A percentile compares a stretch with the other conserved stretches of the same genome.
Evolutionary conservation across 2,797 vertebrate species (phyloP).

Genomic region (Moxostoma hubbsi): DNA sequence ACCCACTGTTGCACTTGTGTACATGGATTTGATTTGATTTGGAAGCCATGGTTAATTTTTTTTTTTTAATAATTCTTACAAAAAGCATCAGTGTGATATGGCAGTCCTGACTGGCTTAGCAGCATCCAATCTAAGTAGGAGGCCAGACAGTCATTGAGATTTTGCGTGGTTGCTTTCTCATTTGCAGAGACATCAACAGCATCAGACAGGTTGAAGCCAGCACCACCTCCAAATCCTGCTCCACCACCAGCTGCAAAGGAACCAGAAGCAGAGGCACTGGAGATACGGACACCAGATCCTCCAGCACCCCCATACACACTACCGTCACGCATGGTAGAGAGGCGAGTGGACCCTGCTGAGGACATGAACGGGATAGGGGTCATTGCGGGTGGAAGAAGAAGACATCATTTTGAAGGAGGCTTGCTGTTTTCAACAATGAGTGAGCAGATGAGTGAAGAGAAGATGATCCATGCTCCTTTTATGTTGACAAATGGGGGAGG

Average conservation of each 20-base stretch:
- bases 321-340: background rate
- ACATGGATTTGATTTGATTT: too few species aligned
- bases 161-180: constrained; percentile 85
- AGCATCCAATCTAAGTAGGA: constrained; percentile 65
- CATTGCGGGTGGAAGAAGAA: constrained; percentile 5
- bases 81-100: too few species aligned
- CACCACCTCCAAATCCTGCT: constrained; percentile 1
- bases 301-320: constrained; percentile 46
- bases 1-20: too few species aligned
- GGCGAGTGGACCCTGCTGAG: background rate
- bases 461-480: constrained; percentile 19
- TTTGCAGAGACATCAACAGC: constrained; percentile 54
- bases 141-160: constrained; percentile 88
- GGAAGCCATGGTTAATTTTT: too few species aligned
- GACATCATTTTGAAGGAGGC: constrained; percentile 26
- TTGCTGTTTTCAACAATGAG: constrained; percentile 51
- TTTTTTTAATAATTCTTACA: too few species aligned
- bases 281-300: constrained; percentile 60
- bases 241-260: constrained; percentile 40
- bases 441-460: constrained; percentile 26
- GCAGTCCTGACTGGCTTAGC: too few species aligned
- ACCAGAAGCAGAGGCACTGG: constrained; percentile 42
- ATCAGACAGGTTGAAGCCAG: constrained; percentile 7
- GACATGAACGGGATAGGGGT: too few species aligned
- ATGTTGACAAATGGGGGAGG: constrained; percentile 29